phyloP scores from a whole-genome alignment of 2,888 invertebrate species.

The Parochlus steinenii region DNA sequence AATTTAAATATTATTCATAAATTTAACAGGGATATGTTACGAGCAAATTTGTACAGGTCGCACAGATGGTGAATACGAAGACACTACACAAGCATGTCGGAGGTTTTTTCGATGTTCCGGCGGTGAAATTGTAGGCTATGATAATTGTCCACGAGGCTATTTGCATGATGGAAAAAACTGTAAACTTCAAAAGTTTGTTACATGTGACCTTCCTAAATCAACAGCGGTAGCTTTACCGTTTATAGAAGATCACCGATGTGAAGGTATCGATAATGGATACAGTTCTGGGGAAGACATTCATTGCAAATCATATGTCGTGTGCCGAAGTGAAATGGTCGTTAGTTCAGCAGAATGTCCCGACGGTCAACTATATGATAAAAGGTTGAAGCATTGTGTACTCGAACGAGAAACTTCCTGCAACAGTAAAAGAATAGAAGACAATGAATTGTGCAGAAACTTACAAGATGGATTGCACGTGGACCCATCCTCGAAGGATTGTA shows the following conservation, averaged over 20 bases:
- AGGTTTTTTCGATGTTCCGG: conserved; percentile 35
- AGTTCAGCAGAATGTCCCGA: conserved; percentile 21
- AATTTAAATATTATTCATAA: conserved; percentile 1
- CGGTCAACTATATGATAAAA: conserved; percentile 20
- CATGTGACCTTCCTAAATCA: conserved; percentile 33
- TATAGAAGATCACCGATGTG: conserved; percentile 19
- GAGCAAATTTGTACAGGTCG: conserved; percentile 41
- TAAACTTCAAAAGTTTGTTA: conserved; percentile 27
- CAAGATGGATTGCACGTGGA: conserved; percentile 24
- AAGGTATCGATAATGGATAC: conserved; percentile 20
- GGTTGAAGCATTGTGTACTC: conserved; percentile 18
- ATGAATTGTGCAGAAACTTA: conserved; percentile 17
- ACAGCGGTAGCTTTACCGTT: conserved; percentile 22
- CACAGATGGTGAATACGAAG: conserved; percentile 38
- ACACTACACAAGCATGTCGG: conserved; percentile 39
- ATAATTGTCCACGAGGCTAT: conserved; percentile 32
- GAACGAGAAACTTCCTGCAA: conserved; percentile 15
- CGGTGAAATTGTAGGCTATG: conserved; percentile 32
- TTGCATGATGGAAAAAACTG: conserved; percentile 37
- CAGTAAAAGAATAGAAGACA: conserved; percentile 5
- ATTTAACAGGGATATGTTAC: conserved; percentile 33
- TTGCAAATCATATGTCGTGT: conserved; percentile 22
- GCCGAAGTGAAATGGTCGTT: conserved; percentile 20
- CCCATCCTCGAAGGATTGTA: conserved; percentile 21
- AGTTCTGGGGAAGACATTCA: conserved; percentile 19